Evolutionary conservation across 2,113 vertebrate genomes (phyloP).

Genomic region (Suricata suricatta): DNA sequence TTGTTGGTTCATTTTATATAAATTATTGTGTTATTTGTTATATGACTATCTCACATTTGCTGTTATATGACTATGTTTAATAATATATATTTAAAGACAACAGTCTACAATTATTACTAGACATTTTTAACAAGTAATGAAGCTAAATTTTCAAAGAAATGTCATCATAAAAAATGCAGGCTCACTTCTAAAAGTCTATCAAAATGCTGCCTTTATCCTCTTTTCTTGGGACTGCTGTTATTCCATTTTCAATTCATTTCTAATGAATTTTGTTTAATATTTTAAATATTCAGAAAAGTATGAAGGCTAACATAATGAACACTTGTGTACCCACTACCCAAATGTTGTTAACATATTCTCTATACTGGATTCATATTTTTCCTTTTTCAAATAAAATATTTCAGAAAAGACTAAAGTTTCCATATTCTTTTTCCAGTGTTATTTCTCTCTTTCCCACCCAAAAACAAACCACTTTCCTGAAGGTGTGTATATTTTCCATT

Average conservation of each 20-base stretch:
- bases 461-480: neutral
- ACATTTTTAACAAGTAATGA: neutral
- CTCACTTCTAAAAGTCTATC: neutral
- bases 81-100: neutral
- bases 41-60: neutral
- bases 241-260: slow-evolving; percentile 23
- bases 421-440: neutral
- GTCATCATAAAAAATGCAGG: neutral
- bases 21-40: neutral
- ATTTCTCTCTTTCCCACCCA: neutral
- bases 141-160: neutral
- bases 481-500: neutral
- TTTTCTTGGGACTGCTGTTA: neutral
- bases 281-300: slow-evolving; percentile 22
- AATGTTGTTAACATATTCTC: neutral
- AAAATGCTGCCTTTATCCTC: neutral
- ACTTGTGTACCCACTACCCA: neutral
- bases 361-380: neutral
- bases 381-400: neutral
- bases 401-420: neutral
- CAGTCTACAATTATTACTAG: neutral
- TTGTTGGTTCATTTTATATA: neutral
- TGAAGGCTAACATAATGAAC: neutral
- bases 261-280: neutral
- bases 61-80: neutral